Percentiles rank a stretch among this genome's conserved stretches.
Evolutionary conservation across 2,113 vertebrate species (phyloP).

Genomic region (Neolamprologus toae): DNA sequence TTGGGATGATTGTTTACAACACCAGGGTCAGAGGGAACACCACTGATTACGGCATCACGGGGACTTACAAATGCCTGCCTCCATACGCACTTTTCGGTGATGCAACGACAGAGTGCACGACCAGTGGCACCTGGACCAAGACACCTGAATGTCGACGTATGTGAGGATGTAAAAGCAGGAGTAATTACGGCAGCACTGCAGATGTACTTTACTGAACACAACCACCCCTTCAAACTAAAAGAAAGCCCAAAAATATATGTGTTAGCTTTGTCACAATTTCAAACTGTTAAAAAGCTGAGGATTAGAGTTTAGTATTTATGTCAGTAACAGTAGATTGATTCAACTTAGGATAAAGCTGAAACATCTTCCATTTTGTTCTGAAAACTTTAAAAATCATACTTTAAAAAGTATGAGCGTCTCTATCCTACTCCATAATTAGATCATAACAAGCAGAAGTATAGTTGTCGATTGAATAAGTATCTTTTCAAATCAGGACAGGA

Average conservation of each 20-base stretch:
- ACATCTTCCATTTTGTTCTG: background rate
- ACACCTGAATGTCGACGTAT: constrained; percentile 80
- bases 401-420: background rate
- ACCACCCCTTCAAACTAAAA: background rate
- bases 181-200: background rate
- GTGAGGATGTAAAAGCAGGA: background rate
- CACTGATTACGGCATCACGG: constrained; percentile 55
- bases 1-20: constrained; percentile 62
- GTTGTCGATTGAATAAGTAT: background rate
- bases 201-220: background rate
- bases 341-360: background rate
- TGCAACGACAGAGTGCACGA: constrained; percentile 68
- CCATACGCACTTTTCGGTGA: constrained; percentile 74
- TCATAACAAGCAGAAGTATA: background rate
- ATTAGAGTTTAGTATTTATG: background rate
- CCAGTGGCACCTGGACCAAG: constrained; percentile 76
- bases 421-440: background rate
- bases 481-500: background rate
- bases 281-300: background rate
- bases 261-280: background rate
- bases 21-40: constrained; percentile 31
- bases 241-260: background rate
- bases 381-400: background rate
- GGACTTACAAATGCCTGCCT: constrained; percentile 73
- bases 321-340: background rate